Conservation (phyloP, 2,113 vertebrate species). For the Ctenomys sociabilis region DNA sequence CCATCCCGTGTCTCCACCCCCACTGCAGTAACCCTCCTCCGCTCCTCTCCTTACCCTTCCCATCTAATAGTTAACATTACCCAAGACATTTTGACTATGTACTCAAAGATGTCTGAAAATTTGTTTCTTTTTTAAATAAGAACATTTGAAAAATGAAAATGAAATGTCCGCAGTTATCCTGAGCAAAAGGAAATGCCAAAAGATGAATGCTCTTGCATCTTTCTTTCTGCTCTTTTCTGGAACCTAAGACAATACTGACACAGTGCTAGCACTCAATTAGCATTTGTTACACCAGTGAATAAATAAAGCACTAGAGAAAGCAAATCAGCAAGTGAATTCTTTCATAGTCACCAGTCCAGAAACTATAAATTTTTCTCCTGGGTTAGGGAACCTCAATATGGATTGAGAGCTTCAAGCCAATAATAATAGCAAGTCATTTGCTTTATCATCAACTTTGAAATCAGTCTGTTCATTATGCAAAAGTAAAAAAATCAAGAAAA, state of each 20-base stretch:
- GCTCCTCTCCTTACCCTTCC: neutral
- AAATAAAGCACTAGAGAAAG: conserved; percentile 10
- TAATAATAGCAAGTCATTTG: neutral
- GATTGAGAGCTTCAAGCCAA: neutral
- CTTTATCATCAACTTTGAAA: neutral
- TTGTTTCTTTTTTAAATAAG: neutral
- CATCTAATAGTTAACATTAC: neutral
- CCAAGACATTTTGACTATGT: neutral
- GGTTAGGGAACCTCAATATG: neutral
- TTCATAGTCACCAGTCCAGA: neutral
- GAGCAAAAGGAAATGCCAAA: neutral
- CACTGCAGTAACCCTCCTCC: neutral
- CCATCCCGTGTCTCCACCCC: neutral
- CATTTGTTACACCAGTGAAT: neutral
- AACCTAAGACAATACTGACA: neutral
- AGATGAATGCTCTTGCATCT: neutral
- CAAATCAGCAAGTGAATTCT: conserved; percentile 26
- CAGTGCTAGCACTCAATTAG: neutral
- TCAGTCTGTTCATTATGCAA: neutral
- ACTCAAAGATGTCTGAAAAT: neutral
- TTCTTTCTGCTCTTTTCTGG: neutral
- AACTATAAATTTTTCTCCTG: neutral
- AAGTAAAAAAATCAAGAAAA: neutral
- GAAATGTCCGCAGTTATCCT: neutral
- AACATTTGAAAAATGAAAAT: conserved; percentile 20